Evolutionary conservation across 2,797 vertebrate genomes (phyloP).

Genomic region (Gadopsis marmoratus): DNA sequence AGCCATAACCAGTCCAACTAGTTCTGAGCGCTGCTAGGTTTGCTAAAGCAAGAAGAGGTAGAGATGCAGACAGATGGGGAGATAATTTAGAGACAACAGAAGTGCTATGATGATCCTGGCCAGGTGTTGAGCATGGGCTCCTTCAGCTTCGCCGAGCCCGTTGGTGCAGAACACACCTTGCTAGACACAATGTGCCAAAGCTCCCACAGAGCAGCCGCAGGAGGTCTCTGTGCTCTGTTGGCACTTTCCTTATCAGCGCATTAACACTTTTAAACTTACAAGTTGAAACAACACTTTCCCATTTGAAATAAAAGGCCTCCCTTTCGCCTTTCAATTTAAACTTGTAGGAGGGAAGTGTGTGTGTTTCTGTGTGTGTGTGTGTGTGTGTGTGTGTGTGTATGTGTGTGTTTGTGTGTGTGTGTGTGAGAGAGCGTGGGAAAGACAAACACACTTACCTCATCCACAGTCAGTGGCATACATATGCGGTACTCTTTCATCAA

Average conservation of each 20-base stretch:
- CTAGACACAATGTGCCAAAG: conserved; percentile 28
- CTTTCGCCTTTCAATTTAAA: conserved; percentile 33
- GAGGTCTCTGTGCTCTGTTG: conserved; percentile 46
- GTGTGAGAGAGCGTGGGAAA: conserved; percentile 59
- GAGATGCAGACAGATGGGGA: conserved; percentile 35
- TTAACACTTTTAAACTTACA: conserved; percentile 61
- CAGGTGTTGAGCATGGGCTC: conserved; percentile 52
- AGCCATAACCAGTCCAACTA: conserved; percentile 72
- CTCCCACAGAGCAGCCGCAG: conserved; percentile 39
- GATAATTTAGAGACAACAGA: conserved; percentile 47
- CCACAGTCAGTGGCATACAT: conserved; percentile 95
- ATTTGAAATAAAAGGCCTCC: conserved; percentile 31
- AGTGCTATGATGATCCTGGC: conserved; percentile 30
- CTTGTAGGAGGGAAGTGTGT: neutral
- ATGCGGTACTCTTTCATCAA: conserved; percentile 95
- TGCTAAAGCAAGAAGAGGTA: neutral
- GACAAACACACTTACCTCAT: conserved; percentile 89
- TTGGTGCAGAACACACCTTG: conserved; percentile 15
- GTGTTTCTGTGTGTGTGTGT: neutral
- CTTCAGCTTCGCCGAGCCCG: conserved; percentile 22
- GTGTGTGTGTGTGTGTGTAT: neutral
- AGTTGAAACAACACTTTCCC: conserved; percentile 29
- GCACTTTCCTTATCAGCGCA: conserved; percentile 58
- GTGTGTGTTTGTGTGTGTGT: neutral
- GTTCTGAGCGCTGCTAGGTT: conserved; percentile 48